Conservation (phyloP, 1,140 invertebrate species). For the Lepidurus arcticus region DNA sequence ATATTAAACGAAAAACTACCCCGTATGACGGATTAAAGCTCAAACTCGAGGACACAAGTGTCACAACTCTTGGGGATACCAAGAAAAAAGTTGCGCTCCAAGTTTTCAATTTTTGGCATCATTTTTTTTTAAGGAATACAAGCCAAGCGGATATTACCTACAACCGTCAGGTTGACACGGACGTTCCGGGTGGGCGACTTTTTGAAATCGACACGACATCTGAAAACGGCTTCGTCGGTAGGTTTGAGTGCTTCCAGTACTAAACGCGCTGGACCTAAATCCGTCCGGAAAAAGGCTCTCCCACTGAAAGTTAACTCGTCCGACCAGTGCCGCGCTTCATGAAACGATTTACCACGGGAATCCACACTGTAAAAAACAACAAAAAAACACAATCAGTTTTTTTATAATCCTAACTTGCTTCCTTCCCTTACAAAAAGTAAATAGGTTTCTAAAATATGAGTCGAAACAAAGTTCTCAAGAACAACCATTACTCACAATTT, state of each 20-base stretch:
- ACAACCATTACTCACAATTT: no score
- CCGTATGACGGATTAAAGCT: no score
- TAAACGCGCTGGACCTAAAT: conserved; percentile 60
- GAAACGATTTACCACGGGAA: conserved; percentile 31
- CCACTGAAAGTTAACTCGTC: conserved; percentile 53
- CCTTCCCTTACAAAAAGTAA: background rate
- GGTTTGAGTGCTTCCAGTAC: conserved; percentile 64
- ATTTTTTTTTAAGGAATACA: conserved; percentile 30
- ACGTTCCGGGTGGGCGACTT: conserved; percentile 78
- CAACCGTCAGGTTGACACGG: conserved; percentile 78
- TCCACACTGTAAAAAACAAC: conserved; percentile 31
- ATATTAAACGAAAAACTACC: no score
- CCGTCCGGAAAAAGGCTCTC: conserved; percentile 66
- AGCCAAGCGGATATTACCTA: conserved; percentile 57
- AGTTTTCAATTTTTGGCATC: background rate
- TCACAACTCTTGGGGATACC: no score
- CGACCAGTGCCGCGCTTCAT: conserved; percentile 33
- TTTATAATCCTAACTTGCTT: background rate
- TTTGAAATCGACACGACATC: conserved; percentile 79
- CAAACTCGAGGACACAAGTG: no score
- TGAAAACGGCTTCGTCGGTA: conserved; percentile 71
- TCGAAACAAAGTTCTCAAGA: background rate
- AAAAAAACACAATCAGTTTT: background rate
- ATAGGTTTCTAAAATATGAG: background rate
- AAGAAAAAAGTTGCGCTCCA: background rate